phyloP scores from a whole-genome alignment of 2,113 vertebrate species.

The Emydocephalus ijimae region DNA sequence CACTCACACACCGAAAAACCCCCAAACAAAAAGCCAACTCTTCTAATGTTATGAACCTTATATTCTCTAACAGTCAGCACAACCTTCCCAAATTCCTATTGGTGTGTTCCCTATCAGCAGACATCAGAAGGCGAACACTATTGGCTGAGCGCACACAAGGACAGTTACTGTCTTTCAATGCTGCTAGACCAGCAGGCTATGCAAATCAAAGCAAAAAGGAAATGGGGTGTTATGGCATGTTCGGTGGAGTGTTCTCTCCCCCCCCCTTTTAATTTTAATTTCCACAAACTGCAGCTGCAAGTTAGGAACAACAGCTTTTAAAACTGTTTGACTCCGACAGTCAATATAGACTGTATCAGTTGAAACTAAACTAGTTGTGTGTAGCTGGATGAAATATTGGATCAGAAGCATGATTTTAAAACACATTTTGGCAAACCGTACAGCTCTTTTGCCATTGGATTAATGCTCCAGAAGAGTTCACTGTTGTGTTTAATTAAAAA shows the following conservation, averaged over 20 bases:
- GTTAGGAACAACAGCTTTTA: neutral
- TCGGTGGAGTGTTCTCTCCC: constrained; percentile 20
- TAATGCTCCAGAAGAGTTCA: neutral
- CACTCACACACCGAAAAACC: neutral
- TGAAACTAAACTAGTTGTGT: neutral
- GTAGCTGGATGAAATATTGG: neutral
- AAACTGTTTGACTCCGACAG: neutral
- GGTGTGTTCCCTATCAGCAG: constrained; percentile 87
- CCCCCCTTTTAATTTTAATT: neutral
- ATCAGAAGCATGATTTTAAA: constrained; percentile 5
- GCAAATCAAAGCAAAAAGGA: constrained; percentile 30
- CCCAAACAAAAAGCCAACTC: constrained; percentile 24
- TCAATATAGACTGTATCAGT: rapidly evolving
- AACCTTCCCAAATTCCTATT: constrained; percentile 79
- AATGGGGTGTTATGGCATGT: constrained; percentile 15
- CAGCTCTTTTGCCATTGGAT: neutral
- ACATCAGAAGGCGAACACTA: constrained; percentile 89
- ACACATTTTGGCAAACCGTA: neutral
- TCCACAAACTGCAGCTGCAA: constrained; percentile 11
- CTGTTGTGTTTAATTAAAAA: neutral
- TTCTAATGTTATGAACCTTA: constrained; percentile 66
- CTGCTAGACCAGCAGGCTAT: constrained; percentile 56
- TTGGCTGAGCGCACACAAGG: constrained; percentile 79
- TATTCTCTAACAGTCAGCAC: constrained; percentile 74
- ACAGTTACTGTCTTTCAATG: constrained; percentile 62